These are phyloP conservation scores for Zonotrichia albicollis DNA, from an alignment of 2,797 vertebrate genomes.

Conservation along the genomic window DNA sequence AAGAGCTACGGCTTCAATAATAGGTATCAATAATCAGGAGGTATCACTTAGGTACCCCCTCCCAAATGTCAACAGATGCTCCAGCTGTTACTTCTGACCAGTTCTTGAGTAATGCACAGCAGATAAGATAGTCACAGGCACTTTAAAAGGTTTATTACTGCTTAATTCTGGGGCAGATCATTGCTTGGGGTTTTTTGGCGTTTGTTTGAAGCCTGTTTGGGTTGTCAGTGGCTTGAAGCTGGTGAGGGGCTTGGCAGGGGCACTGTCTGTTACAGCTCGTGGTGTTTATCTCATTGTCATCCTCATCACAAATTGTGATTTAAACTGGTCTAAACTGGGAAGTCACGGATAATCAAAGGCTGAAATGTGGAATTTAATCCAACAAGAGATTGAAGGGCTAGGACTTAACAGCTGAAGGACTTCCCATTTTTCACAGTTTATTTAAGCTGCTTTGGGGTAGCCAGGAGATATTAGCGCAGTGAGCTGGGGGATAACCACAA, in stretches of 20 bases:
- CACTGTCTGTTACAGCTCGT: neutral
- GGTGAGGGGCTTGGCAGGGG: neutral
- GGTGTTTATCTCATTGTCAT: neutral
- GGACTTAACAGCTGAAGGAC: neutral
- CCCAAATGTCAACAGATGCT: constrained; percentile 11
- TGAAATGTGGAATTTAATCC: neutral
- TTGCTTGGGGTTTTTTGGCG: neutral
- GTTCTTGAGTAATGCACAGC: neutral
- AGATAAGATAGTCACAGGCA: neutral
- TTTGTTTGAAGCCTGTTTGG: neutral
- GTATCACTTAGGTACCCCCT: constrained; percentile 26
- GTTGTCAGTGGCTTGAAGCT: neutral
- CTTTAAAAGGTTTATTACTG: neutral
- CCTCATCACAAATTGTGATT: neutral
- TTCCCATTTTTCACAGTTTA: neutral
- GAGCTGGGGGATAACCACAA: neutral
- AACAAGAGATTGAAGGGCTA: neutral
- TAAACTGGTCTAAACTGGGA: neutral
- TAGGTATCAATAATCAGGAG: constrained; percentile 77
- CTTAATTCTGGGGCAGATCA: neutral
- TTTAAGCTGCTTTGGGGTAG: neutral
- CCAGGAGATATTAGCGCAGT: neutral
- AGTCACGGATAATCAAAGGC: neutral
- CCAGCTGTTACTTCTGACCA: constrained; percentile 23
- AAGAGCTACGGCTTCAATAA: constrained; percentile 88